Base-by-base conservation (phyloP, 2,888 invertebrate species). In the Hypsopygia costalis region DNA sequence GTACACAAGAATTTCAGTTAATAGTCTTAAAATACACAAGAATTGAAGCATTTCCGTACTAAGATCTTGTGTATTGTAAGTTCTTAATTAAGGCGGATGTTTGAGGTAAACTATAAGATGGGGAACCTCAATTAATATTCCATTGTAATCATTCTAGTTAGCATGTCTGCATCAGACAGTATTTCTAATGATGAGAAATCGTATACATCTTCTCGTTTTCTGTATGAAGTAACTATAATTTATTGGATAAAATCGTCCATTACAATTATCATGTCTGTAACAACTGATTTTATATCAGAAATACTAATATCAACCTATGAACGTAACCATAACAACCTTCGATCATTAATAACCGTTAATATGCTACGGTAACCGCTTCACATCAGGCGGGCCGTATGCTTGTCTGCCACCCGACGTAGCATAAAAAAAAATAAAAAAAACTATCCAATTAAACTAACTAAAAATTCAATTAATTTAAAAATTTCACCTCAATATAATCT, bases 131-230 rank as follows among this genome's bases (percentile, higher is more conserved):
- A 70, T 61, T 68, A 71, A 69, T 76, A 76, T 81, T 82, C 74
- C 81, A 81, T 69, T 86, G 85, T 85, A 83, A 85, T 86, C 83
- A 78, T 71, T 69, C 82, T 67, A 69, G 73, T 81, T 82, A 67
- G 76, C 70, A 64, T 70, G 60, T 68, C 64, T 40, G 40, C 66
- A 65, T 69, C 69, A 70, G 73, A 69, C 74, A 69, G 67, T 75
- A 65, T 76, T 73, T 65, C 66, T 59, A 69, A 73, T 70, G 69
- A 65, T 69, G 67, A 58, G 57, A 57, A 68, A 62, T 11, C 52
- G 57, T 57, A 63, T 52, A 57, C 58, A 64, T 68, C 65, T 66
- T 59, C 58, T 62, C 58, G 58, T 61, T 58, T 64, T 60, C 70
- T 77, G 62, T 70, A 64, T 67, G 69, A 71, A 68, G 71, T 72